Conservation (phyloP, 2,797 vertebrate species). For the Hyperoplus lanceolatus region DNA sequence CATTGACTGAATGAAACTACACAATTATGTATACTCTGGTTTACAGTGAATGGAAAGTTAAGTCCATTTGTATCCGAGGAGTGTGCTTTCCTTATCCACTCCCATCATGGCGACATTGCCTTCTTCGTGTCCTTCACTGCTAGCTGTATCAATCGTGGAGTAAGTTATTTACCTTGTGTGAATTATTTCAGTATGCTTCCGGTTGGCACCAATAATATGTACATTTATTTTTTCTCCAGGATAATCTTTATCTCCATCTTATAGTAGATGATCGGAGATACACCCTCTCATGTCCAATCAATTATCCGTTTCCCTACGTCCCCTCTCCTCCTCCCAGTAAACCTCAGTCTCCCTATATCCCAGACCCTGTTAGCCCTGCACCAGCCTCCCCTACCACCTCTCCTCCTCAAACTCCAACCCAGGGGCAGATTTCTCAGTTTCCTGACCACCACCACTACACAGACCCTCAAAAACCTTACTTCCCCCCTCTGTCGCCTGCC, state of each 20-base stretch:
- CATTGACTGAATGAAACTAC: background rate
- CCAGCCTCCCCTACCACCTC: conserved; percentile 15
- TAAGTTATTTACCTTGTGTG: conserved; percentile 53
- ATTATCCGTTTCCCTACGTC: conserved; percentile 12
- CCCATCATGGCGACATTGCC: conserved; percentile 49
- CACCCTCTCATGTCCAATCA: conserved; percentile 71
- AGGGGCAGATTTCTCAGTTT: conserved; percentile 28
- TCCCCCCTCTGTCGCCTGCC: background rate
- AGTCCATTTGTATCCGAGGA: conserved; percentile 75
- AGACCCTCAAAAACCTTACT: conserved; percentile 19
- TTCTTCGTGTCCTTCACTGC: conserved; percentile 67
- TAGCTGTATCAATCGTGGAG: conserved; percentile 67
- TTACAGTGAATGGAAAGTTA: conserved; percentile 73
- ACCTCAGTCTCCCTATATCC: conserved; percentile 26
- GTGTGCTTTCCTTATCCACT: conserved; percentile 69
- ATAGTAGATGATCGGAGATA: conserved; percentile 50
- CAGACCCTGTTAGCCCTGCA: conserved; percentile 20
- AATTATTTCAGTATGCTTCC: background rate
- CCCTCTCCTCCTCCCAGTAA: conserved; percentile 27
- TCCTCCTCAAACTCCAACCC: conserved; percentile 27
- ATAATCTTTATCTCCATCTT: conserved; percentile 49
- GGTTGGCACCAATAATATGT: background rate
- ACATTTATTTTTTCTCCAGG: conserved; percentile 57
- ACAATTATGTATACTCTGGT: conserved; percentile 9
- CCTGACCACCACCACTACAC: conserved; percentile 24